Percentiles rank a stretch among this genome's conserved stretches.
phyloP scores from a whole-genome alignment of 2,797 vertebrate species.

The Columba guinea region DNA sequence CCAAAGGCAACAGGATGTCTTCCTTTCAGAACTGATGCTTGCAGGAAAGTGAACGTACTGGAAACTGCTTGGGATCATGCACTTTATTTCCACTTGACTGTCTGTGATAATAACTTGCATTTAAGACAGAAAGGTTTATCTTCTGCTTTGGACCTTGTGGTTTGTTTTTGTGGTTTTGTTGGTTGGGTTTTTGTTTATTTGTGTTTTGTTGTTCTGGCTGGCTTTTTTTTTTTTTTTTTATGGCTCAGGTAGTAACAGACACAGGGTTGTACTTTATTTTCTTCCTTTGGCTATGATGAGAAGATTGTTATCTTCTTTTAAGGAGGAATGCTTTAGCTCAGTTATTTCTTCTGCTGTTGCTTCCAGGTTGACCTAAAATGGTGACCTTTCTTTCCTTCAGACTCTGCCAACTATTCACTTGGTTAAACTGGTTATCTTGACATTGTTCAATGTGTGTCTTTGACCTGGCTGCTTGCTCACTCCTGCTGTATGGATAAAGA shows the following conservation, averaged over 20 bases:
- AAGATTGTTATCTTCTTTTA: background rate
- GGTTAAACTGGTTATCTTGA: background rate
- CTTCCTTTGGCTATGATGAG: background rate
- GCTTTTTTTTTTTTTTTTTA: background rate
- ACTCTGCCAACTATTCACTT: background rate
- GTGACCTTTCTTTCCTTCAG: background rate
- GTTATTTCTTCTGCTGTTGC: background rate
- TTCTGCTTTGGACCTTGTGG: background rate
- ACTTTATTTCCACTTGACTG: background rate
- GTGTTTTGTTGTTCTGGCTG: no score
- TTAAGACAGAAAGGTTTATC: background rate
- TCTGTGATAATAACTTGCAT: background rate
- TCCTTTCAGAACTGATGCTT: background rate
- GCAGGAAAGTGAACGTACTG: background rate
- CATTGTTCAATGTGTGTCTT: background rate
- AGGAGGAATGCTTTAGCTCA: background rate
- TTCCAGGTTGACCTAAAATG: background rate
- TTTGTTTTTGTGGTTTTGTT: no score
- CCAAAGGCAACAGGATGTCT: background rate
- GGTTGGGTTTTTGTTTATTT: no score
- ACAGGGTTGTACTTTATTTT: background rate
- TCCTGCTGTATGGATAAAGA: background rate
- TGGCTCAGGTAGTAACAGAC: background rate
- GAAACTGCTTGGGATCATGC: accelerated
- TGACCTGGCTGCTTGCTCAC: background rate